Conservation (phyloP, 2,888 invertebrate genomes). For the Deilephila porcellus region DNA sequence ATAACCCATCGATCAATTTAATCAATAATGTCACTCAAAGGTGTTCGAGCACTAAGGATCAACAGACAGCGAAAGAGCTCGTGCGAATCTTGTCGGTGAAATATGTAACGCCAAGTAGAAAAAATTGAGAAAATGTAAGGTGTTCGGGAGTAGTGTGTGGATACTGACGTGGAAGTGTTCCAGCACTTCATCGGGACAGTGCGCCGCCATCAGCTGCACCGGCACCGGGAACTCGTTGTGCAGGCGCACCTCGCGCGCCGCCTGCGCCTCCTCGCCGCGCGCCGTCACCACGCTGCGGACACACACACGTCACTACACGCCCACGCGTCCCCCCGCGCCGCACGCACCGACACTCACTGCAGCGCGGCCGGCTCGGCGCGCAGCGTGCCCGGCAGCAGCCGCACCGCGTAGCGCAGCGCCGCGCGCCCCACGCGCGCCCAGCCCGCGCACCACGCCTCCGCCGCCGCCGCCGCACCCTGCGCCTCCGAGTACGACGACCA, state of each 20-base stretch:
- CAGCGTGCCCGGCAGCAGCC: conserved; percentile 65
- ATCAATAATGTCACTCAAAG: no score
- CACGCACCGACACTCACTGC: conserved; percentile 50
- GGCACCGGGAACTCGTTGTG: conserved; percentile 64
- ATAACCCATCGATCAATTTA: no score
- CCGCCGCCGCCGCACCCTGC: conserved; percentile 38
- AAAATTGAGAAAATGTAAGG: neutral
- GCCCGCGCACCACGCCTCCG: conserved; percentile 71
- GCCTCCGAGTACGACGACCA: conserved; percentile 54
- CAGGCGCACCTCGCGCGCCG: conserved; percentile 53
- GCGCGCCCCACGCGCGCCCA: conserved; percentile 66
- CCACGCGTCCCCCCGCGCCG: conserved; percentile 48
- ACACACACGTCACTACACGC: neutral
- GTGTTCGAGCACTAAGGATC: no score
- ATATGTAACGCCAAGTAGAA: neutral
- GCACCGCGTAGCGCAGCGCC: conserved; percentile 68
- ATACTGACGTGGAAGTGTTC: conserved; percentile 60
- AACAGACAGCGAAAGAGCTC: no score
- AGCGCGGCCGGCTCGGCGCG: conserved; percentile 47
- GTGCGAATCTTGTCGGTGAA: no score
- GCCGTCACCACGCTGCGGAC: conserved; percentile 61
- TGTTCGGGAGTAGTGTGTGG: neutral
- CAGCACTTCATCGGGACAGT: conserved; percentile 49
- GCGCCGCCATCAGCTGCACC: conserved; percentile 52
- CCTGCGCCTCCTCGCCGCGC: conserved; percentile 43